These are phyloP conservation scores for Sebastes oblongus DNA, from an alignment of 2,797 vertebrate genomes.

Conservation along the genomic window DNA sequence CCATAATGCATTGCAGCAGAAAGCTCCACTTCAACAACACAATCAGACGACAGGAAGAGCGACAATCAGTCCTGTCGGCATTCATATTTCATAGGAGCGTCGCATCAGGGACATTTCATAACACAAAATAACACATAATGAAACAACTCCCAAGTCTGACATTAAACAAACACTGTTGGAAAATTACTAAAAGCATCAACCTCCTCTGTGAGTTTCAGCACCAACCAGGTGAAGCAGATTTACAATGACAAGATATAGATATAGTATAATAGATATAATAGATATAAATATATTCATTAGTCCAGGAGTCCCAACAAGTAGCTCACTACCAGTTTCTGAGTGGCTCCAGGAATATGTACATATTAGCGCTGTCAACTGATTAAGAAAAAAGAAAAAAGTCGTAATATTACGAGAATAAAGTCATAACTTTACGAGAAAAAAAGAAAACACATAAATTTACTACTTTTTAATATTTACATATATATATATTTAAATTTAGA, in stretches of 20 bases:
- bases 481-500: no score
- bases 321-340: no score
- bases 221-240: background rate
- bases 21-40: background rate
- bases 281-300: no score
- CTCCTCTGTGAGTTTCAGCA: background rate
- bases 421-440: no score
- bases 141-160: background rate
- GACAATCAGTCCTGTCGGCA: background rate
- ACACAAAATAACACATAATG: background rate
- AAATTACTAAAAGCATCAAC: background rate
- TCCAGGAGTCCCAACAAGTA: no score
- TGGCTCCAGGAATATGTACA: no score
- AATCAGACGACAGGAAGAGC: background rate
- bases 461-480: no score
- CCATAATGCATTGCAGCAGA: background rate
- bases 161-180: background rate
- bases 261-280: no score
- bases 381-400: no score
- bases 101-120: background rate
- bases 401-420: no score
- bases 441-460: no score
- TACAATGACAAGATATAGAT: background rate
- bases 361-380: no score
- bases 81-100: background rate